Conservation (phyloP, 2,797 vertebrate species). For the Labroides dimidiatus region DNA sequence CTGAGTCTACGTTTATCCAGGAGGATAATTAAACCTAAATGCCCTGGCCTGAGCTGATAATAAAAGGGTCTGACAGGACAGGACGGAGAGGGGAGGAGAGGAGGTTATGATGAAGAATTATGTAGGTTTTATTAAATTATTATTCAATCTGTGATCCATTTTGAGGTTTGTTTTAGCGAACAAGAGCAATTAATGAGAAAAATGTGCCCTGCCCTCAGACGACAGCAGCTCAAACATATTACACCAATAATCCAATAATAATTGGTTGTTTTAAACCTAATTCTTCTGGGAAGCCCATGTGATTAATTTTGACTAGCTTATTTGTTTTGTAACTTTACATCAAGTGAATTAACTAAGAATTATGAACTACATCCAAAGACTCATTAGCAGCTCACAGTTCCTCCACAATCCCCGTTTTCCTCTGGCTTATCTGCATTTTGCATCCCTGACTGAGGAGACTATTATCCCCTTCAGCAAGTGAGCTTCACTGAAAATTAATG, state of each 20-base stretch:
- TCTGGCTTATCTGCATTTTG: slow-evolving; percentile 13
- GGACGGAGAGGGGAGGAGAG: slow-evolving; percentile 4
- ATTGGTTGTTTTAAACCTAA: slow-evolving; percentile 10
- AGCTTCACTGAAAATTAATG: slow-evolving; percentile 18
- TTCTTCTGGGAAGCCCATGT: slow-evolving; percentile 1
- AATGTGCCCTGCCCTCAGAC: slow-evolving; percentile 12
- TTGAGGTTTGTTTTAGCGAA: not conserved
- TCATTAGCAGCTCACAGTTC: not conserved
- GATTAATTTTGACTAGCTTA: slow-evolving; percentile 13
- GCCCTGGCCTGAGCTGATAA: slow-evolving; percentile 43
- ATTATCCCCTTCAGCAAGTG: not conserved
- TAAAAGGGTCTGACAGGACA: slow-evolving; percentile 25
- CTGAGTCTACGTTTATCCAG: slow-evolving; percentile 56
- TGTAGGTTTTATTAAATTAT: slow-evolving; percentile 21
- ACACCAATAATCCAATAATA: slow-evolving; percentile 23
- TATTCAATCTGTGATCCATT: not conserved
- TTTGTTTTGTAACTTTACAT: slow-evolving; percentile 22
- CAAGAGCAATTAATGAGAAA: slow-evolving; percentile 9
- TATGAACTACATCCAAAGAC: slow-evolving; percentile 19
- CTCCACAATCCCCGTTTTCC: not conserved
- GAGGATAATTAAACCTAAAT: slow-evolving; percentile 57
- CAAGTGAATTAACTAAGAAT: slow-evolving; percentile 3
- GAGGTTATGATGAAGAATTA: not conserved
- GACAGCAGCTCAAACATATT: slow-evolving; percentile 9
- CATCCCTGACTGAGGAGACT: slow-evolving; percentile 6